These are phyloP conservation scores for Ditylenchus dipsaci DNA, from an alignment of 1,140 invertebrate species.

Conservation along the genomic window DNA sequence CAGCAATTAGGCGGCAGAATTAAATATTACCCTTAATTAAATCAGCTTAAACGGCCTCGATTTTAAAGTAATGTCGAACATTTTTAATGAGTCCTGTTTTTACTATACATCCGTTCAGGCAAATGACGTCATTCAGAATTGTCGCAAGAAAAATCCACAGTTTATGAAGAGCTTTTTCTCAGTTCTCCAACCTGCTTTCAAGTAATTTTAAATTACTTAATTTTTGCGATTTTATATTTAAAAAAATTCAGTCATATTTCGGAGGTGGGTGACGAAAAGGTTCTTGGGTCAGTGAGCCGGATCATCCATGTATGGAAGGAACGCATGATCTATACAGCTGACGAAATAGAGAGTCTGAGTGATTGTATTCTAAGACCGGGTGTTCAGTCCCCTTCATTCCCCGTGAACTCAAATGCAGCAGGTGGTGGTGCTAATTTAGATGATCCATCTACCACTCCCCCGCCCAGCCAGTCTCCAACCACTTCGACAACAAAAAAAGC, in stretches of 20 bases:
- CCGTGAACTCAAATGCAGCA: slow-evolving; percentile 7
- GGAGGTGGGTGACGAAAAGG: slow-evolving; percentile 11
- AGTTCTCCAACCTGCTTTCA: slow-evolving; percentile 58
- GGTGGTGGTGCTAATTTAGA: slow-evolving; percentile 18
- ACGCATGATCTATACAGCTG: slow-evolving; percentile 22
- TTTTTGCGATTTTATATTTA: background rate
- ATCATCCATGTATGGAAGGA: slow-evolving; percentile 34
- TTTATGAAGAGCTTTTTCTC: slow-evolving; percentile 70
- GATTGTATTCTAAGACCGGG: slow-evolving; percentile 11
- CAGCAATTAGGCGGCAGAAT: too few relatives aligned
- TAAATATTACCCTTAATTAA: too few relatives aligned
- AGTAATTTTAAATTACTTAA: slow-evolving; percentile 15
- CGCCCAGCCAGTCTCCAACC: slow-evolving; percentile 6
- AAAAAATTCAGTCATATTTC: slow-evolving; percentile 22
- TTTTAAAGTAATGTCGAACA: too few relatives aligned
- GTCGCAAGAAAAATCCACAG: slow-evolving; percentile 92
- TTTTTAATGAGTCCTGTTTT: too few relatives aligned
- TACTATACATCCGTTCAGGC: slow-evolving; percentile 77
- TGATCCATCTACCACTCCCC: background rate
- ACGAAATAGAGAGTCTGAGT: slow-evolving; percentile 20
- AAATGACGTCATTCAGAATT: slow-evolving; percentile 98
- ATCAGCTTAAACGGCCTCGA: too few relatives aligned
- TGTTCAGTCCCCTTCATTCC: slow-evolving; percentile 10
- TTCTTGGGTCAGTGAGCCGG: slow-evolving; percentile 2
- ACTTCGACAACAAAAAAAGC: too few relatives aligned